phyloP scores from a whole-genome alignment of 2,113 vertebrate genomes.

The Leucoraja erinaceus region DNA sequence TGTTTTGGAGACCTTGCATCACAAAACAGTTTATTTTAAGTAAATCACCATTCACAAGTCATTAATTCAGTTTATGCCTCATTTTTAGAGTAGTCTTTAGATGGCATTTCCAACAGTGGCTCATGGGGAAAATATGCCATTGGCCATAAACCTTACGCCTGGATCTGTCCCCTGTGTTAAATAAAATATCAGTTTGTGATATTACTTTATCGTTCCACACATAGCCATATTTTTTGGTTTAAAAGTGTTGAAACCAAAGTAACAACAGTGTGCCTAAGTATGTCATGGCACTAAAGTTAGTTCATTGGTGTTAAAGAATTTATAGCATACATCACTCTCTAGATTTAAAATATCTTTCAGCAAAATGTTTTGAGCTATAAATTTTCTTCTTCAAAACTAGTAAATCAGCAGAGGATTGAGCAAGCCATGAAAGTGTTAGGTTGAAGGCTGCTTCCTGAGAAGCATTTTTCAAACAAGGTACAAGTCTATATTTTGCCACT shows the following conservation, averaged over 20 bases:
- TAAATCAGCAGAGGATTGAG: background rate
- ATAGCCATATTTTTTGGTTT: background rate
- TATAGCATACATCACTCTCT: conserved; percentile 11
- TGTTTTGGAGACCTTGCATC: background rate
- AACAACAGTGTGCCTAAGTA: background rate
- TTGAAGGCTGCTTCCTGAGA: background rate
- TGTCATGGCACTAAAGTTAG: background rate
- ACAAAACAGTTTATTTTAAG: background rate
- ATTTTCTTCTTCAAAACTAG: background rate
- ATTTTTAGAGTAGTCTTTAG: background rate
- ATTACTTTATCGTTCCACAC: conserved; percentile 1
- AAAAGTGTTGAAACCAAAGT: conserved; percentile 23
- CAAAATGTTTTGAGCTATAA: conserved; percentile 6
- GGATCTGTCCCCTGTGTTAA: background rate
- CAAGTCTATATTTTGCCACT: background rate
- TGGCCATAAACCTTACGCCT: background rate
- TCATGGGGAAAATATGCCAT: background rate
- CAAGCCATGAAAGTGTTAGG: background rate
- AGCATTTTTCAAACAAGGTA: conserved; percentile 7
- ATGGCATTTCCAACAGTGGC: background rate
- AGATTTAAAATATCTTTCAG: background rate
- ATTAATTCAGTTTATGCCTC: background rate
- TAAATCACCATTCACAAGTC: conserved; percentile 22
- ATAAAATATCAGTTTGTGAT: background rate
- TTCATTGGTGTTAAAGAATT: background rate